A percentile compares a stretch with the other conserved stretches of the same genome.
Conservation (phyloP, 1,140 invertebrate species). For the Micrasema longulum region DNA sequence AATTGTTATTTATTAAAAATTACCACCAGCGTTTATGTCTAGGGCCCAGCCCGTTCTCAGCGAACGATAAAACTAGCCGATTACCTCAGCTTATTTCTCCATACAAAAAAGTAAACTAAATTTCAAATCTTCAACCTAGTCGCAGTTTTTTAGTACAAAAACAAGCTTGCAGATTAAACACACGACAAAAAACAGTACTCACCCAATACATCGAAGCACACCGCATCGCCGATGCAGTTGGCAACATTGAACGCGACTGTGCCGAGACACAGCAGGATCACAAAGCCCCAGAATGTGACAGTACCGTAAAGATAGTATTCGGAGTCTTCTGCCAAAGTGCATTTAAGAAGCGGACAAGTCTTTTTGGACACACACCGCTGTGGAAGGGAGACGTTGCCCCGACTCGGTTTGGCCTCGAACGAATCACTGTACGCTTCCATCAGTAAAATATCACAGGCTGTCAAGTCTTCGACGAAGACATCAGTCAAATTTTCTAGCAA, state of each 20-base stretch:
- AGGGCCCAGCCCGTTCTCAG: too few species aligned
- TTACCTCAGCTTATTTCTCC: too few species aligned
- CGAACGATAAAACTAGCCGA: too few species aligned
- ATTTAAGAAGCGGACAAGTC: conserved; percentile 25
- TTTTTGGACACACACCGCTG: conserved; percentile 15
- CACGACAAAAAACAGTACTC: conserved; percentile 57
- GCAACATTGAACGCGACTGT: conserved; percentile 81
- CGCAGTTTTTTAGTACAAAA: too few species aligned
- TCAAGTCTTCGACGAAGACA: conserved; percentile 22
- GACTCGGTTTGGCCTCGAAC: neutral
- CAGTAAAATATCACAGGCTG: conserved; percentile 22
- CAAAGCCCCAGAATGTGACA: conserved; percentile 77
- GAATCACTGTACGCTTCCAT: conserved; percentile 8
- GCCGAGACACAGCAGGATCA: conserved; percentile 77
- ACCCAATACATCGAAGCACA: conserved; percentile 85
- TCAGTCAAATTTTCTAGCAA: conserved; percentile 1
- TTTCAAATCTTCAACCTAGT: too few species aligned
- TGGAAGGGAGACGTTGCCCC: neutral
- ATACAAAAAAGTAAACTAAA: too few species aligned
- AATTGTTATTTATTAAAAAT: too few species aligned
- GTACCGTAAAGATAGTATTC: conserved; percentile 66
- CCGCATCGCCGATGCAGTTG: conserved; percentile 82
- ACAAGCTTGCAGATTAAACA: too few species aligned
- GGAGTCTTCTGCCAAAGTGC: conserved; percentile 15
- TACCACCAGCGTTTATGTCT: too few species aligned